Conservation (phyloP, 2,113 vertebrate genomes). For the Atherinomorus stipes region DNA sequence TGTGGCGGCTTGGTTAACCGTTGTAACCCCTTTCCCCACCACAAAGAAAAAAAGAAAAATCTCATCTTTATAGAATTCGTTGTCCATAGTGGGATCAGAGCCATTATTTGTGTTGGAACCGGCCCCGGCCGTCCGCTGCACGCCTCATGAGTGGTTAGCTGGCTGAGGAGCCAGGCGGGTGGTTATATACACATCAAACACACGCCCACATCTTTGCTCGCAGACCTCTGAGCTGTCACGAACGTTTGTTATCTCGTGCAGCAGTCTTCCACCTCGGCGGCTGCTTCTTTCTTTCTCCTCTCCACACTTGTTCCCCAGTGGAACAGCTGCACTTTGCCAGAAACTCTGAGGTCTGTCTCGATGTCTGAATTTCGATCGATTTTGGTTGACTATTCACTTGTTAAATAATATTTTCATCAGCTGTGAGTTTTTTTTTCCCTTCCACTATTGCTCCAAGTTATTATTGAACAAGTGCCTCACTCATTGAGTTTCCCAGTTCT, state of each 20-base stretch:
- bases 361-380: constrained; percentile 1
- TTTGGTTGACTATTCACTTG: constrained; percentile 6
- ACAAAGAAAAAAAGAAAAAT: constrained; percentile 29
- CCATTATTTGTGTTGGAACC: constrained; percentile 71
- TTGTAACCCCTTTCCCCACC: constrained; percentile 52
- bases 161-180: constrained; percentile 55
- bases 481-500: not conserved
- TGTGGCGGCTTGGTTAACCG: constrained; percentile 70
- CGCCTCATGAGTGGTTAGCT: constrained; percentile 47
- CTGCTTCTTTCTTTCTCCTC: constrained; percentile 32
- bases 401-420: constrained; percentile 8
- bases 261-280: constrained; percentile 45
- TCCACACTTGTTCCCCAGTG: constrained; percentile 18
- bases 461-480: not conserved
- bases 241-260: constrained; percentile 64
- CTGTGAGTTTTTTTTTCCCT: not conserved
- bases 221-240: constrained; percentile 45
- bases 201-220: constrained; percentile 49
- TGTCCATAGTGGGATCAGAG: constrained; percentile 74
- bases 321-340: constrained; percentile 15
- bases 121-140: constrained; percentile 56
- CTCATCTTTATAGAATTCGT: constrained; percentile 68
- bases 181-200: constrained; percentile 63
- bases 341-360: constrained; percentile 13
- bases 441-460: not conserved